Evolutionary conservation across 2,113 vertebrate species (phyloP).

Genomic region (Deroptyus accipitrinus): DNA sequence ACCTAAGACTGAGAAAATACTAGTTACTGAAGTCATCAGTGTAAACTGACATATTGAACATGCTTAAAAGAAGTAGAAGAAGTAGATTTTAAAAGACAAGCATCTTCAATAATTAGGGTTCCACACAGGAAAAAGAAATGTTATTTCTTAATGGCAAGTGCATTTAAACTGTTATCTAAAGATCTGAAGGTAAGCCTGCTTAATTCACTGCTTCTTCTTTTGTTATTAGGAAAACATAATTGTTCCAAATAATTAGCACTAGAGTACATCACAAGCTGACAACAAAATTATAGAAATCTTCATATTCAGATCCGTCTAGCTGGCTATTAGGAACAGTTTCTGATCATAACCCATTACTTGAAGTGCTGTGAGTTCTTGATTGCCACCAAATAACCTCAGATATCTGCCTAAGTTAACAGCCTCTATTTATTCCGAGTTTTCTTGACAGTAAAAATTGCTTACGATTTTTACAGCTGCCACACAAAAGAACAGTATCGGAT

Average conservation of each 20-base stretch:
- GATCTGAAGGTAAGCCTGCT: slow-evolving; percentile 82
- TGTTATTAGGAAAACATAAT: slow-evolving; percentile 87
- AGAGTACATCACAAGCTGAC: slow-evolving; percentile 85
- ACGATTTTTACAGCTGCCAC: slow-evolving; percentile 78
- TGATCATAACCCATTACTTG: slow-evolving; percentile 83
- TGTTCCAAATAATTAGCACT: slow-evolving; percentile 87
- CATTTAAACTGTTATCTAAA: slow-evolving; percentile 79
- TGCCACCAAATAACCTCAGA: slow-evolving; percentile 79
- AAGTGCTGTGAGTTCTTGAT: slow-evolving; percentile 79
- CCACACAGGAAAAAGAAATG: slow-evolving; percentile 71
- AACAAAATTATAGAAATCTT: slow-evolving; percentile 88
- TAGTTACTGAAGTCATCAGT: slow-evolving; percentile 77
- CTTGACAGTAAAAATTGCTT: slow-evolving; percentile 79
- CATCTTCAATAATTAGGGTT: slow-evolving; percentile 78
- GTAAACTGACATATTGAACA: slow-evolving; percentile 75
- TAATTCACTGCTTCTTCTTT: slow-evolving; percentile 82
- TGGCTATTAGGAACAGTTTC: slow-evolving; percentile 83
- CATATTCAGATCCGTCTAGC: slow-evolving; percentile 81
- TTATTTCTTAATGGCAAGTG: slow-evolving; percentile 80
- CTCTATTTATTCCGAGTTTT: slow-evolving; percentile 77
- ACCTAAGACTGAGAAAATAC: slow-evolving; percentile 78
- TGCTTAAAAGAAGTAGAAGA: slow-evolving; percentile 68
- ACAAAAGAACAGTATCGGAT: slow-evolving; percentile 71
- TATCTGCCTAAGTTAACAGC: slow-evolving; percentile 79
- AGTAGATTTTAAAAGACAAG: slow-evolving; percentile 75